Conservation (phyloP, 2,888 invertebrate genomes). For the Rhorus exstirpatorius region DNA sequence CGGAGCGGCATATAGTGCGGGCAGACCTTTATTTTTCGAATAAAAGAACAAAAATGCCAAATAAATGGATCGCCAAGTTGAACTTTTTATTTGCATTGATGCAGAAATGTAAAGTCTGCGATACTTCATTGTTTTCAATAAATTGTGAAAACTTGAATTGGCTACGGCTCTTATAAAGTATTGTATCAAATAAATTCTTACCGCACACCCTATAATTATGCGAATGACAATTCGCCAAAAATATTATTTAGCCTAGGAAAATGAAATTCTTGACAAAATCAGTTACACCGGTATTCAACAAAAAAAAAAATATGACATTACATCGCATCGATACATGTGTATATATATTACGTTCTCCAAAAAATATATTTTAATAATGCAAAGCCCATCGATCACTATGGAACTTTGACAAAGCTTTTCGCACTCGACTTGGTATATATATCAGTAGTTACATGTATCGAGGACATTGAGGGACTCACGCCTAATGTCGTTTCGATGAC, state of each 20-base stretch:
- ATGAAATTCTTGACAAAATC: not conserved
- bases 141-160: too few species aligned
- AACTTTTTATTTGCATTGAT: too few species aligned
- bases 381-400: slow-evolving; percentile 77
- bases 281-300: not conserved
- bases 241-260: not conserved
- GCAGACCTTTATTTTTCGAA: too few species aligned
- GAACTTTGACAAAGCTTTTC: slow-evolving; percentile 74
- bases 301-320: not conserved
- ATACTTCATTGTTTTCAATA: too few species aligned
- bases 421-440: slow-evolving; percentile 47
- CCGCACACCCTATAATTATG: too few species aligned
- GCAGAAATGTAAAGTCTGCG: too few species aligned
- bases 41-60: too few species aligned
- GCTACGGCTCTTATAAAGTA: too few species aligned
- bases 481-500: slow-evolving; percentile 85
- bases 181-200: too few species aligned
- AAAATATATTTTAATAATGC: slow-evolving; percentile 64
- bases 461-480: slow-evolving; percentile 51
- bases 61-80: too few species aligned
- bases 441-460: slow-evolving; percentile 39
- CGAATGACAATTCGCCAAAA: not conserved
- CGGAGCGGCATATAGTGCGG: too few species aligned
- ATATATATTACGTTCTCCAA: slow-evolving; percentile 19
- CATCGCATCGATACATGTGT: too few species aligned